Base-by-base conservation (phyloP, 2,888 invertebrate genomes). In the Drosophila mayaguana region DNA sequence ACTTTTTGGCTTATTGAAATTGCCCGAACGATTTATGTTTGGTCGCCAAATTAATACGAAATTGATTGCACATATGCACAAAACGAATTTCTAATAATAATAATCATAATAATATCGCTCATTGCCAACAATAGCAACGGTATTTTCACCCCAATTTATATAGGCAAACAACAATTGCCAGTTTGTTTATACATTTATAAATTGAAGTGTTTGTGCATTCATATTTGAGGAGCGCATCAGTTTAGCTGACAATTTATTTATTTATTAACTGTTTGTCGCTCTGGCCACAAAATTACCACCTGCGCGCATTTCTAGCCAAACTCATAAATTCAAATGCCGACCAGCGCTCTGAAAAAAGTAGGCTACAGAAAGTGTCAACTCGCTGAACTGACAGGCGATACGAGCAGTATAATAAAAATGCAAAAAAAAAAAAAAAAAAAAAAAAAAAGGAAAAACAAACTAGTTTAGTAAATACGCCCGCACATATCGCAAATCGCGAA, bases 241-340 rank as follows among this genome's bases (percentile, higher is more conserved):
- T 50, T 50, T 50, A 50, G 50, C 67, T 73, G 59, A 14, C 46
- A 63, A 46, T 63, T 85, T 79, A 64, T 75, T 77, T 80, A 77
- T 79, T 73, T 87, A 89, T 86, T 72, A 71, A 85, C 76, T 72
- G 66, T 83, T 83, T 83, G 75, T 66, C 67, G 68, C 45, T 42
- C 66, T 67, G 84, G 84, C 89, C 87, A 80, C 83, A 88, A 88
- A 80, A 88, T 83, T 83, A 87, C 83, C 87, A 83, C 89, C 89
- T 89, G 76, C 74, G 64, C 56, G 61, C 57, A 75, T 63, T 63
- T 14, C 43, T 61, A 64, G 36, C 14, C 65, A 77, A 81, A 76
- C 81, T 73, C 72, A 89, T 87, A 84, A 84, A 87, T 89, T 70
- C 59, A 32, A 28, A 48, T 48, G 22, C 45, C 45, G 5, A 16